A percentile compares a stretch with the other conserved stretches of the same genome.
Conservation (phyloP, 92 coral and sea anemone species). For the Heteractis magnifica region DNA sequence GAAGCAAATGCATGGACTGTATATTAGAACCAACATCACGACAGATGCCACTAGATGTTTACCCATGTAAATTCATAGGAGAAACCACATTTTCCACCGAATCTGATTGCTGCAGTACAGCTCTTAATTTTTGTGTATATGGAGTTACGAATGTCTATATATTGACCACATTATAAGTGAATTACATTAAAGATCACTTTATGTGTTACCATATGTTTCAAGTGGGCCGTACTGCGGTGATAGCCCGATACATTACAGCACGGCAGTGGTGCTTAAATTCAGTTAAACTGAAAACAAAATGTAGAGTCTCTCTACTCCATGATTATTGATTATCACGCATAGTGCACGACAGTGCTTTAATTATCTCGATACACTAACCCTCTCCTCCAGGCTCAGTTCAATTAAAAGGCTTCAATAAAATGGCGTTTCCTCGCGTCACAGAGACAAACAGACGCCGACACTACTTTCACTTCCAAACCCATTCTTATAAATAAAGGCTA, state of each 20-base stretch:
- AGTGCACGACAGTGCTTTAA: neutral
- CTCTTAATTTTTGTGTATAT: neutral
- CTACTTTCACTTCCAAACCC: neutral
- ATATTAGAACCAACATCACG: neutral
- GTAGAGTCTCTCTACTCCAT: neutral
- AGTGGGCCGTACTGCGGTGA: neutral
- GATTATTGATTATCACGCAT: neutral
- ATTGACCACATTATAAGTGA: constrained; percentile 1
- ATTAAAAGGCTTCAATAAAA: neutral
- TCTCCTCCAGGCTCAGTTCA: neutral
- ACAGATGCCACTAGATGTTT: neutral
- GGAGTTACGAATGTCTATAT: neutral
- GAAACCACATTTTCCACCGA: neutral
- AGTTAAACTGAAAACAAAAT: neutral
- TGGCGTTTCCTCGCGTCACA: neutral
- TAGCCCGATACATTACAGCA: neutral
- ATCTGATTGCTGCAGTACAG: neutral
- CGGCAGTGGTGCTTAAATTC: neutral
- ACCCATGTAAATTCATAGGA: neutral
- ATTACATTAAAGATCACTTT: neutral
- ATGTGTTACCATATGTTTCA: neutral
- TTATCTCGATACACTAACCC: neutral
- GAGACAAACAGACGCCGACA: neutral
- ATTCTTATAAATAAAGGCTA: neutral
- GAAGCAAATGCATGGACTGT: neutral